Base-by-base conservation (phyloP, 2,797 vertebrate genomes). In the Bradypodion ventrale region DNA sequence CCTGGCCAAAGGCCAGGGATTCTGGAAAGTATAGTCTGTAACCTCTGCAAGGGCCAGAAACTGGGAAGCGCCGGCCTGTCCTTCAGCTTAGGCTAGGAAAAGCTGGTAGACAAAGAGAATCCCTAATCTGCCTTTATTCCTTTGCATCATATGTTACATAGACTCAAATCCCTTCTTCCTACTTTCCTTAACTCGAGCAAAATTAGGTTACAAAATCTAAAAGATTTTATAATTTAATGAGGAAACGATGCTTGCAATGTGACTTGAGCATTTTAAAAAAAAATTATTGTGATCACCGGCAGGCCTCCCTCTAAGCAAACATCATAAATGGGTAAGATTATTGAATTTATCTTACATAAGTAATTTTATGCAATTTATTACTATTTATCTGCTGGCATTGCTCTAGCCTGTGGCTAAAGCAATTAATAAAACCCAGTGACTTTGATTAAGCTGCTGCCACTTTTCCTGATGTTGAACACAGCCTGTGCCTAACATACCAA, bases 361-460 rank as follows among this genome's bases (percentile, higher is more conserved):
- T 80, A 66, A 66, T 85, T 74, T 65, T 16, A 13, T 19, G 19
- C 62, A 35, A 4, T 80, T 42, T 84, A 49, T 78, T 29, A 40
- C n/a, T 37, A 46, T 63, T 62, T 80, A 27, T 40, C 70, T 42
- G 69, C 49, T 44, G 60, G 35, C 60, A 44, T 9, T 5, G 27
- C 44, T 40, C 16, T 49, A 35, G 60, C 76, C 77, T 65, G 27
- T 85, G 77, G 76, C 62, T 79, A 73, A 59, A 63, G 77, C 76
- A 74, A 65, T 85, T 85, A 79, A 85, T 80, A 66, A 73, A 84
- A 84, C 69, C 56, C 69, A 65, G 5, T 74, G 62, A 74, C 60
- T 80, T 66, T 85, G 83, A 85, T 85, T 66, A 85, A 85, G 70
- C 69, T 32, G 4, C 74, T 74, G 49, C 59, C 46, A 56, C 60